Evolutionary conservation across 1,140 invertebrate genomes (phyloP), one percentile per base, ranked within the genome.

Genomic region (Stegodyphus mimosarum): DNA sequence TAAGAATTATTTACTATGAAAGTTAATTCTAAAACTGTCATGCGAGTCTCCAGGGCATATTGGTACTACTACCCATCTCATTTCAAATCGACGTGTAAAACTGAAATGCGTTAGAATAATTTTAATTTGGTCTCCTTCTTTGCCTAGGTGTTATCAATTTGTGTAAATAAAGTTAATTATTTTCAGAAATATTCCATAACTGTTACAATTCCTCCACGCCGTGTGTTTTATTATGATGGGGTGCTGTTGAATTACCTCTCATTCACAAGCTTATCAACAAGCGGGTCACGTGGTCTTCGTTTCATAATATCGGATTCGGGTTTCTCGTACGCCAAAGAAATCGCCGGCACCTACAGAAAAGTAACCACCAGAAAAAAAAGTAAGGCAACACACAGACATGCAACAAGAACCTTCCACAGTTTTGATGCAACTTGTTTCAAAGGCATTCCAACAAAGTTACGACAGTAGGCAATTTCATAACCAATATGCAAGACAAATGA

Each of bases 231-330:
- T 52, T 71, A 64, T 67, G 70, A 72, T 50, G 51, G 72, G 49
- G 73, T 51, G 63, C 69, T 18, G 72, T 60, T 66, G 81, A 50
- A 17, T 85, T 88, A 88, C 88, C 88, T 88, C 83, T 93, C 91
- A 88, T 93, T 93, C 48, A 94, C 93, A 70, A 94, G 91, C 90
- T 93, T 94, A 88, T 94, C 93, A 74, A 90, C 90, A 83, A 91
- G 87, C 49, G 94, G 93, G 90, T 94, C 92, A 89, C 94, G 91
- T 55, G 94, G 94, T 87, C 90, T 90, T 84, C 93, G 90, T 89
- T 94, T 94, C 94, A 94, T 94, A 89, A 94, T 94, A 90, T 94
- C 94, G 83, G 90, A 91, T 89, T 94, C 94, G 73, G 94, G 92
- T 87, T 92, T 90, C 92, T 94, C 94, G 89, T 94, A 94, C 76